Conservation (phyloP, 2,888 invertebrate species). For the Mantis religiosa region DNA sequence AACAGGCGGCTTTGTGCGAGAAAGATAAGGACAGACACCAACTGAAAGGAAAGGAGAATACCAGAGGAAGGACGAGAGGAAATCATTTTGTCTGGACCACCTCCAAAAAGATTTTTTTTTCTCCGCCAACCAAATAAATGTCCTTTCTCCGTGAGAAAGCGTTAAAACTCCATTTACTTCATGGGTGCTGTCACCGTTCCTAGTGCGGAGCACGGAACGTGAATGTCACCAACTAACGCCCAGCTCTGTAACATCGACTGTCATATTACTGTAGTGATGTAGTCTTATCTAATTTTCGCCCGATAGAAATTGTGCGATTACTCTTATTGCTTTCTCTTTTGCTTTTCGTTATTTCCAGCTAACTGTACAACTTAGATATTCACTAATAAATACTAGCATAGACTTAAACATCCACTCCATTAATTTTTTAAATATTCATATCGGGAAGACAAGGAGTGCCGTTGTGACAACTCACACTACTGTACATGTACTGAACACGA, state of each 20-base stretch:
- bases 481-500: too few relatives aligned
- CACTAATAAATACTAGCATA: too few relatives aligned
- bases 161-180: conserved; percentile 10
- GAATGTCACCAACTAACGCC: not conserved
- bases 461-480: too few relatives aligned
- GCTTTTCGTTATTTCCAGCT: too few relatives aligned
- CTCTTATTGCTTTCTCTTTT: too few relatives aligned
- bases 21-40: not conserved
- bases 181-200: not conserved
- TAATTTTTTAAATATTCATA: too few relatives aligned
- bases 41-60: not conserved
- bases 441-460: too few relatives aligned
- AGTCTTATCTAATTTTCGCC: not conserved
- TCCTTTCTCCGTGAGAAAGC: not conserved
- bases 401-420: too few relatives aligned
- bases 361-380: too few relatives aligned
- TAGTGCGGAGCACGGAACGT: not conserved
- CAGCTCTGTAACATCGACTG: not conserved
- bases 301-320: not conserved
- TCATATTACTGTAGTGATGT: not conserved
- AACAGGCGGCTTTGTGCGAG: not conserved
- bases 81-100: conserved; percentile 1
- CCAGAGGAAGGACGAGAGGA: not conserved
- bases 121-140: not conserved
- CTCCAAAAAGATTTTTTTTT: not conserved